Conservation (phyloP, 2,888 invertebrate species). For the Monochamus alternatus region DNA sequence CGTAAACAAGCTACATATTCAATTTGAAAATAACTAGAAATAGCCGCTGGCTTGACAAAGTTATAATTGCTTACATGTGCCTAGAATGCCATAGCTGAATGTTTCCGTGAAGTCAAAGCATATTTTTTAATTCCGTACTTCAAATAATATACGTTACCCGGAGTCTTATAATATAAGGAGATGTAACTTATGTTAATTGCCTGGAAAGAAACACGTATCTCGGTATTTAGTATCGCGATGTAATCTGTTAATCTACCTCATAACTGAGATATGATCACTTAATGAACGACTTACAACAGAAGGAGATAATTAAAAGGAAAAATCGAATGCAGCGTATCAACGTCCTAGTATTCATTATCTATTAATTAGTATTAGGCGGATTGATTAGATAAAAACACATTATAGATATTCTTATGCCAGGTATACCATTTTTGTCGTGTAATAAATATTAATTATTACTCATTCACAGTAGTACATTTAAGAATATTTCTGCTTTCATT, state of each 20-base stretch:
- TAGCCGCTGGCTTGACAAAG: conserved; percentile 54
- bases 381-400: neutral
- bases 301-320: neutral
- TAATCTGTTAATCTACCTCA: conserved; percentile 6
- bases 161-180: conserved; percentile 27
- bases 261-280: conserved; percentile 18
- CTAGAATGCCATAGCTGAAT: conserved; percentile 53
- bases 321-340: neutral
- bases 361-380: neutral
- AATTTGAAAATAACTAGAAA: conserved; percentile 55
- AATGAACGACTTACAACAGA: conserved; percentile 1
- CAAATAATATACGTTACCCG: conserved; percentile 27
- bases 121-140: conserved; percentile 38
- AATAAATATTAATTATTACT: neutral
- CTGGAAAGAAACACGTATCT: conserved; percentile 19
- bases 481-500: no score
- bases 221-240: conserved; percentile 3
- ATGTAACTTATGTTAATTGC: conserved; percentile 38
- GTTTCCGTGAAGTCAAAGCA: conserved; percentile 53
- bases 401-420: neutral
- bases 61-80: conserved; percentile 57
- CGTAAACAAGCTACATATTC: neutral
- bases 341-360: neutral
- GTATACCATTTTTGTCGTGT: neutral
- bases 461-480: no score